A percentile compares a stretch with the other conserved stretches of the same genome.
phyloP scores from a whole-genome alignment of 2,113 vertebrate species.

The Triplophysa dalaica region DNA sequence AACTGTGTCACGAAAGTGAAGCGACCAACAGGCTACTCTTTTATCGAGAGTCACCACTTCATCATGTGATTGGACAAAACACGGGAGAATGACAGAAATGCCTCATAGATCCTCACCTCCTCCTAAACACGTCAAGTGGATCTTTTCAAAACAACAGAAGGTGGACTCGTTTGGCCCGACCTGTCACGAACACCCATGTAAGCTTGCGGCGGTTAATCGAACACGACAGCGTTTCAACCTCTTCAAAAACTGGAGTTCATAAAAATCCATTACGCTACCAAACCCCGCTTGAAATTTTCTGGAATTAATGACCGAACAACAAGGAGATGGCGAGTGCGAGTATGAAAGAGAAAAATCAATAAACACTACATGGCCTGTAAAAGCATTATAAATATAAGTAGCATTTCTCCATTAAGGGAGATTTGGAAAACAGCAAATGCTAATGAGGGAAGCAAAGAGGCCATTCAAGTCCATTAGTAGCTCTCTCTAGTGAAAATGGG shows the following conservation, averaged over 20 bases:
- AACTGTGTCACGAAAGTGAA: slow-evolving; percentile 46
- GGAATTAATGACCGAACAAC: slow-evolving; percentile 67
- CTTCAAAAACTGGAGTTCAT: slow-evolving; percentile 50
- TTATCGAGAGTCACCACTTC: slow-evolving; percentile 50
- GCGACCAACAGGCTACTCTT: slow-evolving; percentile 52
- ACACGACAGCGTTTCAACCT: slow-evolving; percentile 38
- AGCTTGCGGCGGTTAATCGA: slow-evolving; percentile 32
- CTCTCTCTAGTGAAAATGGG: slow-evolving; percentile 65
- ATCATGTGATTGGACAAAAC: slow-evolving; percentile 46
- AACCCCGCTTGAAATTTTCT: slow-evolving; percentile 62
- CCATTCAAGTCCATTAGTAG: slow-evolving; percentile 80
- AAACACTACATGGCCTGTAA: slow-evolving; percentile 76
- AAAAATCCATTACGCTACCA: slow-evolving; percentile 57
- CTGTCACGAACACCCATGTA: not conserved
- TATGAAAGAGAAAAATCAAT: slow-evolving; percentile 74
- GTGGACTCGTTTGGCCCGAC: slow-evolving; percentile 14
- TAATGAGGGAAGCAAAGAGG: slow-evolving; percentile 75
- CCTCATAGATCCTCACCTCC: slow-evolving; percentile 50
- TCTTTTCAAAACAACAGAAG: slow-evolving; percentile 50
- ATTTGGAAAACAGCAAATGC: slow-evolving; percentile 75
- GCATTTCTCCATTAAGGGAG: slow-evolving; percentile 77
- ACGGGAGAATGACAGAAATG: slow-evolving; percentile 54
- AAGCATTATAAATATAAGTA: slow-evolving; percentile 80
- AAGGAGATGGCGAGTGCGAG: slow-evolving; percentile 48
- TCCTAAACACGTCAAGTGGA: slow-evolving; percentile 45